A percentile compares a stretch with the other conserved stretches of the same genome.
Evolutionary conservation across 2,888 invertebrate genomes (phyloP).

Genomic region (Bombyx huttoni): DNA sequence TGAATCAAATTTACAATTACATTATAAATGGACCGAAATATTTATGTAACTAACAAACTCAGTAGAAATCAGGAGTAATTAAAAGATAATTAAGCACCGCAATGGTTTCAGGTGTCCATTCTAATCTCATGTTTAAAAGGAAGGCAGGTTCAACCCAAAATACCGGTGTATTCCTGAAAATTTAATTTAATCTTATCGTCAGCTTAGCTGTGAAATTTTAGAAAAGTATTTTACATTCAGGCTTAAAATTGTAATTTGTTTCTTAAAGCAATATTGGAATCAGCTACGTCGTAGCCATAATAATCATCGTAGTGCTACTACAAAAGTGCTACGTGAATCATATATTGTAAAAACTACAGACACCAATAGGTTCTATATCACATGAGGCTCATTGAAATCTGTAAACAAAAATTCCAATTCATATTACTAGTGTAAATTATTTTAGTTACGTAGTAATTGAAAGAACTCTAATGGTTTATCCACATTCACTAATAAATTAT

Average conservation of each 20-base stretch:
- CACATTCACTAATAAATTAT: too few species aligned
- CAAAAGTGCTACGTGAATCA: background rate
- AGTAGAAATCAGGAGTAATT: conserved; percentile 33
- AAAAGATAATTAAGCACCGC: conserved; percentile 38
- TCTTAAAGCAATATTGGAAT: too few species aligned
- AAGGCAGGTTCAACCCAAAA: conserved; percentile 9
- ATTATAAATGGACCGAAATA: conserved; percentile 1
- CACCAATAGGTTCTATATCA: too few species aligned
- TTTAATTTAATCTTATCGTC: background rate
- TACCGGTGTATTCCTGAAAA: background rate
- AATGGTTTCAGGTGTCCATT: conserved; percentile 42
- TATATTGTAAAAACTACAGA: background rate
- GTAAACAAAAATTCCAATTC: too few species aligned
- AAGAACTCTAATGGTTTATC: too few species aligned
- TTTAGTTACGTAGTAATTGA: too few species aligned
- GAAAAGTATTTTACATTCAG: background rate
- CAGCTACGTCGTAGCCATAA: too few species aligned
- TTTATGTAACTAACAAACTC: conserved; percentile 15
- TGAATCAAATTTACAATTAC: too few species aligned
- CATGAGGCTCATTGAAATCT: too few species aligned
- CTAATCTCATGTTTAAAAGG: conserved; percentile 31
- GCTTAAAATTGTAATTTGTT: too few species aligned
- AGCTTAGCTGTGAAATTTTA: background rate
- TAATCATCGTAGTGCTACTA: background rate
- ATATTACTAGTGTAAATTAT: too few species aligned